These are phyloP conservation scores for Ooceraea biroi DNA, from an alignment of 1,140 invertebrate species.

Conservation along the genomic window DNA sequence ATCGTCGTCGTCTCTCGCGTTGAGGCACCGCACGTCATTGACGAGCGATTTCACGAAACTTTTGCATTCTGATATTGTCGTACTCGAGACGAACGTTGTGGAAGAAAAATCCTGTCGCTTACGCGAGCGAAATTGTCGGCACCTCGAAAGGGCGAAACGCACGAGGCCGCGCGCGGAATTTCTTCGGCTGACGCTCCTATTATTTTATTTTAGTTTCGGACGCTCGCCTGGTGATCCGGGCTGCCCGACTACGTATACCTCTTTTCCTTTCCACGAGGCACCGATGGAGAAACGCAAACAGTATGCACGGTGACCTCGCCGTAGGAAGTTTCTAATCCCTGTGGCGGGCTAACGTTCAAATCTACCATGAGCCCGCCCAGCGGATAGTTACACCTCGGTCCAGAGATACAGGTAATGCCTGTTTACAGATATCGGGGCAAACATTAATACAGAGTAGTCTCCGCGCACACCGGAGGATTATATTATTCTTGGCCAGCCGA, in stretches of 20 bases:
- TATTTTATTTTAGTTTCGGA: slow-evolving; percentile 57
- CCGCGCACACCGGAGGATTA: slow-evolving; percentile 82
- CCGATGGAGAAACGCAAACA: slow-evolving; percentile 73
- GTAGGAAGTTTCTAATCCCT: slow-evolving; percentile 84
- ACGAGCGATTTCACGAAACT: slow-evolving; percentile 20
- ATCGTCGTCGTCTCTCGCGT: slow-evolving; percentile 58
- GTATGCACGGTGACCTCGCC: slow-evolving; percentile 72
- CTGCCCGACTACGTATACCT: slow-evolving; percentile 65
- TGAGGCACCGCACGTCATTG: neutral
- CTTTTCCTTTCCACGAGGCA: slow-evolving; percentile 73
- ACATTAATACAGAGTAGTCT: slow-evolving; percentile 84
- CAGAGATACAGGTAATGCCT: slow-evolving; percentile 81
- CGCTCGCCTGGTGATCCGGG: slow-evolving; percentile 19
- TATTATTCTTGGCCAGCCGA: slow-evolving; percentile 83
- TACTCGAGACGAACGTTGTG: too few species aligned
- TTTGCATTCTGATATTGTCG: too few species aligned
- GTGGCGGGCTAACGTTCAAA: slow-evolving; percentile 84
- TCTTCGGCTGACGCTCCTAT: slow-evolving; percentile 38
- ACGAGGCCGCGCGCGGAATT: too few species aligned
- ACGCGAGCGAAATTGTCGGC: too few species aligned
- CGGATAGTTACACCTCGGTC: slow-evolving; percentile 77
- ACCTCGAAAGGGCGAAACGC: too few species aligned
- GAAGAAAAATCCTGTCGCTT: too few species aligned
- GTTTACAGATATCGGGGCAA: slow-evolving; percentile 85
- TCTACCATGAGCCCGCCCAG: slow-evolving; percentile 74